Evolutionary conservation across 2,113 vertebrate genomes (phyloP).

Genomic region (Peromyscus polionotus): DNA sequence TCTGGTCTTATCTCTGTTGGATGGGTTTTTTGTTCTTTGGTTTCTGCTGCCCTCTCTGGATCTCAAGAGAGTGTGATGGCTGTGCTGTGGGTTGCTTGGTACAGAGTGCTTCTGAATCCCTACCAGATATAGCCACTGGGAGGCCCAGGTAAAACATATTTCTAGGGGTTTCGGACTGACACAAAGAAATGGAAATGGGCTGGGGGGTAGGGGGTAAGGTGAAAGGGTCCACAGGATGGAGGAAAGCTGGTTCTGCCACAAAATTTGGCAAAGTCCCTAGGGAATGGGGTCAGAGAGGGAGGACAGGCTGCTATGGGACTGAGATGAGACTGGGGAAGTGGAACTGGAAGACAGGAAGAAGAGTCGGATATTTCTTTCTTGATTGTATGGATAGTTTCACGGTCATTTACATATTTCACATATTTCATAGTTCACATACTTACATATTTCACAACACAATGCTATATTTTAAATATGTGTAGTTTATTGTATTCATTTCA

Average conservation of each 20-base stretch:
- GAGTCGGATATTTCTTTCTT: background rate
- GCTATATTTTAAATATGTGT: slow-evolving; percentile 41
- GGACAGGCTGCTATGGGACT: background rate
- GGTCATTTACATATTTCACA: slow-evolving; percentile 51
- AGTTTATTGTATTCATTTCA: background rate
- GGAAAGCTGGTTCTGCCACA: background rate
- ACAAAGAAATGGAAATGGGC: background rate
- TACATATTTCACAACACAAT: slow-evolving; percentile 46
- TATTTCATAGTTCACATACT: slow-evolving; percentile 1
- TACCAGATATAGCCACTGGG: background rate
- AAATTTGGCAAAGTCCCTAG: background rate
- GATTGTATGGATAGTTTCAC: slow-evolving; percentile 3
- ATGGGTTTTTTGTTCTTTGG: background rate
- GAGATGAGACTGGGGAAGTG: background rate
- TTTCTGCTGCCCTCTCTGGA: background rate
- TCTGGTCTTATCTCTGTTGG: background rate
- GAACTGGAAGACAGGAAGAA: background rate
- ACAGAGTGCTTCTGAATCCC: background rate
- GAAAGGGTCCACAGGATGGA: background rate
- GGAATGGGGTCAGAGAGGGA: background rate
- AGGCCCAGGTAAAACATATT: background rate
- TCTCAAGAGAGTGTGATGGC: background rate
- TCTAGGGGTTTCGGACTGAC: background rate
- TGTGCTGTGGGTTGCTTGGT: background rate
- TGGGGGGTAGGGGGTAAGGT: no score